Base-by-base conservation (phyloP, 1,140 invertebrate species). In the Lucilia cuprina region DNA sequence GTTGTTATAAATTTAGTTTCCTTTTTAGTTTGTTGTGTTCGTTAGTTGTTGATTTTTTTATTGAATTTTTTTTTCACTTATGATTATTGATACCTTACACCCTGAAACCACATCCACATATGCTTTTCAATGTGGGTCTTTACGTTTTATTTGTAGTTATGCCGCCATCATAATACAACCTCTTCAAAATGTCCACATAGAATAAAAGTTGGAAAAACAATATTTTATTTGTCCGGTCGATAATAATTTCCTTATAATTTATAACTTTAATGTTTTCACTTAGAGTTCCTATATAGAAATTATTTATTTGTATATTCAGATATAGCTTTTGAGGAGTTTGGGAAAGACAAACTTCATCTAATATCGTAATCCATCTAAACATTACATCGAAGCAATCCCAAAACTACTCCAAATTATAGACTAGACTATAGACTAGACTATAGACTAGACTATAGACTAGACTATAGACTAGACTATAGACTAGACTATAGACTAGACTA, bases 211-310 rank as follows among this genome's bases (percentile, higher is more conserved):
- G 55, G 55, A 5, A 60, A n/a, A 60, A 60, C 55, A 60, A 60
- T 70, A 9, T 25, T 70, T 70, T 70, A 70, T 70, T 70, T 70
- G 65, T 25, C 10, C 10, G 5, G n/a, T 70, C 65, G 65, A 70
- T 70, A 70, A 70, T 70, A 70, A 70, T 70, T 70, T 70, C 65
- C 21, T 21, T 70, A 70, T 70, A 70, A 70, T 70, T 70, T 70
- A 70, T 70, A 21, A 21, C 65, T 70, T 70, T 30, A 30, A 1
- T 2, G 25, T 30, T 30, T 70, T 70, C 55, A 70, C 65, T 70
- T 70, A 25, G 25, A 30, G n/a, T 55, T n/a, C n/a, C n/a, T n/a
- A 55, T 13, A 55, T 12, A 55, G 41, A 41, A 55, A 14, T 7
- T 55, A 10, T 8, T 41, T 7, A 55, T 55, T 12, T 55, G 12